Conservation (phyloP, 2,113 vertebrate species). For the Gnathonemus longibarbis region DNA sequence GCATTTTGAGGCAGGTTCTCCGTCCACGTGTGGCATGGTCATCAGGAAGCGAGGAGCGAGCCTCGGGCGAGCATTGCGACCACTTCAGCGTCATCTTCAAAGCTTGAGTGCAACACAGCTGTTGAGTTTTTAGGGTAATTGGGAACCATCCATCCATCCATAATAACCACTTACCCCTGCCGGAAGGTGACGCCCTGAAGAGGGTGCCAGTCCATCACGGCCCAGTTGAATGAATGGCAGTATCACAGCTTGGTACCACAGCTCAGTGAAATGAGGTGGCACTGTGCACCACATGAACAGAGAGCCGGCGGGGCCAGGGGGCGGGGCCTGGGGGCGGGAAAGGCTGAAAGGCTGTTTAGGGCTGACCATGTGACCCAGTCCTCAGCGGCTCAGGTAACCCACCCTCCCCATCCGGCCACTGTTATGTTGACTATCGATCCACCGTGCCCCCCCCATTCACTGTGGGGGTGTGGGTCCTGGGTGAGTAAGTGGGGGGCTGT, state of each 20-base stretch:
- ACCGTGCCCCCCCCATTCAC: conserved; percentile 27
- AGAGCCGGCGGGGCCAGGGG: background rate
- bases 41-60: background rate
- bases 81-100: background rate
- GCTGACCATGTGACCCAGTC: background rate
- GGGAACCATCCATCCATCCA: background rate
- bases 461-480: background rate
- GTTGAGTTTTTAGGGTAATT: background rate
- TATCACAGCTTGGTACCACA: background rate
- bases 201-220: background rate
- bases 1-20: background rate
- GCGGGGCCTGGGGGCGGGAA: background rate
- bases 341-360: background rate
- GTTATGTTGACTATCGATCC: conserved; percentile 45
- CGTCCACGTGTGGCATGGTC: background rate
- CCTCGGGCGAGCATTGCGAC: background rate
- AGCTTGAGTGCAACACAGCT: background rate
- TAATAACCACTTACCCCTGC: background rate
- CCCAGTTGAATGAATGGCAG: background rate
- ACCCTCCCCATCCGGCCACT: background rate
- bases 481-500: background rate
- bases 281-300: background rate
- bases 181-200: background rate
- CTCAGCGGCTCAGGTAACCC: conserved; percentile 8
- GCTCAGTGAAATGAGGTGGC: background rate